phyloP scores from a whole-genome alignment of 2,888 invertebrate species.

The Ichneumon xanthorius region DNA sequence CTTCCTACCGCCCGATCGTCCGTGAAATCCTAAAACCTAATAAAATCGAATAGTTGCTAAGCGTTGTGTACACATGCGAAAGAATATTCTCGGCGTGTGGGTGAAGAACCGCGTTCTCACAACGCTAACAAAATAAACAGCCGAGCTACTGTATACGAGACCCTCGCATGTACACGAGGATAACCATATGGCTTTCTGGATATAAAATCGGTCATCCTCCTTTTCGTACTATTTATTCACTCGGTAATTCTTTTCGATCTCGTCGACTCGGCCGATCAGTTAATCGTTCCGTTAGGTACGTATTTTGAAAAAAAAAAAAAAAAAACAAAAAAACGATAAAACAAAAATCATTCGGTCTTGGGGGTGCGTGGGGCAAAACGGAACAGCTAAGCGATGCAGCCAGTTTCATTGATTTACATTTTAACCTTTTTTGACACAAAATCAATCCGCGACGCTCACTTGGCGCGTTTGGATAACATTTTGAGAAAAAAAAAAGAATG shows the following conservation, averaged over 20 bases:
- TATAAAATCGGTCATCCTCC: constrained; percentile 73
- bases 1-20: constrained; percentile 25
- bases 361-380: too few relatives aligned
- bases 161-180: constrained; percentile 79
- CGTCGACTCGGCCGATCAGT: background rate
- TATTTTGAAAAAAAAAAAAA: too few relatives aligned
- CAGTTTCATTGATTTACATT: too few relatives aligned
- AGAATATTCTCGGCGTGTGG: constrained; percentile 81
- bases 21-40: constrained; percentile 81
- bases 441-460: too few relatives aligned
- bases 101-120: constrained; percentile 75
- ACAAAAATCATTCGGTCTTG: too few relatives aligned
- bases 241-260: constrained; percentile 11
- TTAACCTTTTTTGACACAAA: too few relatives aligned
- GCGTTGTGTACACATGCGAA: constrained; percentile 78
- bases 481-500: too few relatives aligned
- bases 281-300: background rate
- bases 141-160: constrained; percentile 81
- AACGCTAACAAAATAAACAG: constrained; percentile 83
- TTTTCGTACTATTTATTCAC: constrained; percentile 54
- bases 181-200: constrained; percentile 82
- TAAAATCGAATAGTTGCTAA: constrained; percentile 83
- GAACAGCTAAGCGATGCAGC: too few relatives aligned
- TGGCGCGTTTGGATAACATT: too few relatives aligned
- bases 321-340: background rate